Conservation (phyloP, 2,797 vertebrate species). For the Garrulus glandarius region DNA sequence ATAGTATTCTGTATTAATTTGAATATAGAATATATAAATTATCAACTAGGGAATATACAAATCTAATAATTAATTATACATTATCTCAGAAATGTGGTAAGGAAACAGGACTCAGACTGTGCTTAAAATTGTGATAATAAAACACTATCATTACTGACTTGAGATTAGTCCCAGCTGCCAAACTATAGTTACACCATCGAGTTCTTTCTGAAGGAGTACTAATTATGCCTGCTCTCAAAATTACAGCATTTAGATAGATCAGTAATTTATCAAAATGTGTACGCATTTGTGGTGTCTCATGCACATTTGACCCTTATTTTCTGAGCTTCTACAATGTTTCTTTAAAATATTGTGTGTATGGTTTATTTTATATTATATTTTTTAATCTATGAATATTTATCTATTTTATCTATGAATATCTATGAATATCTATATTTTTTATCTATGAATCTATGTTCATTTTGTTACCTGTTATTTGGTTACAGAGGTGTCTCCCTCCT, state of each 20-base stretch:
- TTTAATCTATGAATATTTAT: no score
- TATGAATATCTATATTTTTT: no score
- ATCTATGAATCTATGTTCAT: neutral
- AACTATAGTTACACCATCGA: neutral
- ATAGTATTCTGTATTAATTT: neutral
- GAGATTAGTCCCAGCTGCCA: neutral
- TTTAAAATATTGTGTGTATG: neutral
- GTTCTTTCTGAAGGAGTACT: neutral
- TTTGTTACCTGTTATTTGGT: neutral
- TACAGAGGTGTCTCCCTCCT: neutral
- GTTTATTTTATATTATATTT: neutral
- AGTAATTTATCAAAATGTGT: neutral
- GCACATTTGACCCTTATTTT: neutral
- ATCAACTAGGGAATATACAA: neutral
- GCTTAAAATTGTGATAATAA: neutral
- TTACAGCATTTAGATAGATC: neutral
- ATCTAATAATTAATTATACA: neutral
- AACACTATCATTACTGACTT: neutral
- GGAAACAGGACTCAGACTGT: neutral
- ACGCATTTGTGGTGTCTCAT: neutral
- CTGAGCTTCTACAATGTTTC: neutral
- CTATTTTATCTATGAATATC: no score
- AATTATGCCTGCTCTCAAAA: neutral
- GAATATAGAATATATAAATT: neutral
- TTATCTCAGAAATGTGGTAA: neutral